phyloP scores from a whole-genome alignment of 2,888 invertebrate genomes.

The Torymus auratus region DNA sequence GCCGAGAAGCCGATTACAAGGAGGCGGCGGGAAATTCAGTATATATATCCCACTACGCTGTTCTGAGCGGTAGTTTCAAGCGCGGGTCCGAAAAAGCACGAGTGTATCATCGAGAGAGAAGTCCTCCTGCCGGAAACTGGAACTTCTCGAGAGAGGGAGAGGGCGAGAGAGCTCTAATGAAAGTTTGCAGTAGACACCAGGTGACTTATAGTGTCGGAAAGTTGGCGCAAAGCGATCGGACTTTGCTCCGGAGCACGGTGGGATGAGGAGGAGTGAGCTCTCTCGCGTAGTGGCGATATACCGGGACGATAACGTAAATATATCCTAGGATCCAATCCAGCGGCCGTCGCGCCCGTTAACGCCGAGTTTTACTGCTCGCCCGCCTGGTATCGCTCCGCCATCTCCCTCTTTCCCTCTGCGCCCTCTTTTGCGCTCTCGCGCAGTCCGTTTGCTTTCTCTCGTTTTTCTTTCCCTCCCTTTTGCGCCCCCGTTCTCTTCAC shows the following conservation, averaged over 20 bases:
- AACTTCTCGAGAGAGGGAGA: slow-evolving; percentile 25
- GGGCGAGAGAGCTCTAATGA: slow-evolving; percentile 47
- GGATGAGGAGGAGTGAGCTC: not conserved
- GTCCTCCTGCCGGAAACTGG: slow-evolving; percentile 31
- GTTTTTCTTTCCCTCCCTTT: slow-evolving; percentile 10
- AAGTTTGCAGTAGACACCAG: slow-evolving; percentile 57
- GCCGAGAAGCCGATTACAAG: too few species aligned
- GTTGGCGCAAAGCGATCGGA: slow-evolving; percentile 58
- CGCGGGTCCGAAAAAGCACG: slow-evolving; percentile 38
- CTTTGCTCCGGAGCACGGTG: slow-evolving; percentile 24
- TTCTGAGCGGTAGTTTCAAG: slow-evolving; percentile 11
- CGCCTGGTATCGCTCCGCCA: slow-evolving; percentile 1
- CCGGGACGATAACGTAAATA: slow-evolving; percentile 56
- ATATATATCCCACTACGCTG: too few species aligned
- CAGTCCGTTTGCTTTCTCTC: not conserved
- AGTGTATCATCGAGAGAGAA: slow-evolving; percentile 45
- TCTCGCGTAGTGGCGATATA: slow-evolving; percentile 32
- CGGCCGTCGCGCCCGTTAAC: slow-evolving; percentile 45
- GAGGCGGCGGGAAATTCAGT: too few species aligned
- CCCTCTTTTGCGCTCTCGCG: not conserved
- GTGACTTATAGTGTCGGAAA: slow-evolving; percentile 56
- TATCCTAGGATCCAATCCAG: slow-evolving; percentile 55
- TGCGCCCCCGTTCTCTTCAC: not conserved
- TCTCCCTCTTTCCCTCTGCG: not conserved
- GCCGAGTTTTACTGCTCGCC: slow-evolving; percentile 54